These are phyloP conservation scores for Leptodirus hochenwartii DNA, from an alignment of 2,888 invertebrate species.

Conservation along the genomic window DNA sequence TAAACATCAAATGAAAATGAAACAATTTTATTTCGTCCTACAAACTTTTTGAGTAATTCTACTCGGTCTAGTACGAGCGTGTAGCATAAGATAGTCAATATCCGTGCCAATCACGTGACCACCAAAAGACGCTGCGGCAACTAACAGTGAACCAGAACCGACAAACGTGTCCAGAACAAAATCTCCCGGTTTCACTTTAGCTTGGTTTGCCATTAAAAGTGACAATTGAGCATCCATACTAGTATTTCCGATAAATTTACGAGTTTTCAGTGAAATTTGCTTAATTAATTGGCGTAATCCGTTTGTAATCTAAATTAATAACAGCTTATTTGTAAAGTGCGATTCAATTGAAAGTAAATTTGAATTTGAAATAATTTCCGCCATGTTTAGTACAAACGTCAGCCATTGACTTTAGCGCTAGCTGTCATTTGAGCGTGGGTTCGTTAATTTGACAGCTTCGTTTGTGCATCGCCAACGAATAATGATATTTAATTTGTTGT, in stretches of 20 bases:
- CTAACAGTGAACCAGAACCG: constrained; percentile 61
- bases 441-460: too few relatives aligned
- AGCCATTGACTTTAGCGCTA: too few relatives aligned
- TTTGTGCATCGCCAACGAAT: too few relatives aligned
- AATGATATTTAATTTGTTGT: too few relatives aligned
- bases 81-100: constrained; percentile 88
- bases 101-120: constrained; percentile 75
- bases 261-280: constrained; percentile 65
- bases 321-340: constrained; percentile 7
- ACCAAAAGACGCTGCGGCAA: constrained; percentile 82
- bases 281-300: constrained; percentile 71
- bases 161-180: constrained; percentile 91
- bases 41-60: constrained; percentile 61
- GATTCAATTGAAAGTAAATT: constrained; percentile 8
- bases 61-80: constrained; percentile 66
- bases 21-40: not conserved
- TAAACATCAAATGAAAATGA: not conserved
- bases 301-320: constrained; percentile 47
- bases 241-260: constrained; percentile 95
- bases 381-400: too few relatives aligned
- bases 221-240: constrained; percentile 96
- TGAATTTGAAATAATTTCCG: too few relatives aligned
- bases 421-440: too few relatives aligned
- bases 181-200: constrained; percentile 48
- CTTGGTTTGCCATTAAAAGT: constrained; percentile 91